Percentiles rank a stretch among this genome's conserved stretches.
Evolutionary conservation across 2,888 invertebrate species (phyloP).

Genomic region (Drosophila sordidapex): DNA sequence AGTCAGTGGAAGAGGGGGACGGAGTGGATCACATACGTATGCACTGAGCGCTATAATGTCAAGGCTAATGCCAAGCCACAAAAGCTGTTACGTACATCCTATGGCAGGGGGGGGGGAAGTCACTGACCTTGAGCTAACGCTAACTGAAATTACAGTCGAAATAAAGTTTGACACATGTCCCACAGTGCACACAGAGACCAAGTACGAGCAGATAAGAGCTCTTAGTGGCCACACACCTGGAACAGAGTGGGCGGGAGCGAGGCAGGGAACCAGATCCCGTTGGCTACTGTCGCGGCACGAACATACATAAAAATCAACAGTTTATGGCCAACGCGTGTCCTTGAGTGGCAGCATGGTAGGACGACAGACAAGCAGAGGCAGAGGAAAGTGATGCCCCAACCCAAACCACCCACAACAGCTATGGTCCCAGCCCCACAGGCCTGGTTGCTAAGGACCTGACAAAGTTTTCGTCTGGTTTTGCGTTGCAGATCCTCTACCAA

Average conservation of each 20-base stretch:
- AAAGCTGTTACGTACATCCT: constrained; percentile 22
- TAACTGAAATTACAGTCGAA: constrained; percentile 44
- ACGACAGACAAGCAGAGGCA: background rate
- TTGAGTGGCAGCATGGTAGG: constrained; percentile 54
- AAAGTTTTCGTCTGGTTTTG: constrained; percentile 51
- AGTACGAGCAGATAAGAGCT: constrained; percentile 26
- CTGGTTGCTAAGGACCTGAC: constrained; percentile 42
- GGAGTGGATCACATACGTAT: constrained; percentile 15
- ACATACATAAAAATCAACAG: constrained; percentile 79
- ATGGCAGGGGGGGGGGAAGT: background rate
- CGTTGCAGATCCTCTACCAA: constrained; percentile 47
- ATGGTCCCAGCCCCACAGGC: background rate
- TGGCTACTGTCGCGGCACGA: constrained; percentile 56
- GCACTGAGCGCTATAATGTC: constrained; percentile 59
- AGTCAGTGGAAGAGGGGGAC: background rate
- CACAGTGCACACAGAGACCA: constrained; percentile 6
- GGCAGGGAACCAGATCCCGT: constrained; percentile 18
- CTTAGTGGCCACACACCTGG: constrained; percentile 34
- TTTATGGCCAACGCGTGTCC: constrained; percentile 75
- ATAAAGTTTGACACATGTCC: constrained; percentile 66
- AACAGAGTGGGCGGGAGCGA: background rate
- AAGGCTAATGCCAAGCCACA: constrained; percentile 62
- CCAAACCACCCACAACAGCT: too few species aligned
- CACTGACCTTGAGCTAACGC: constrained; percentile 39
- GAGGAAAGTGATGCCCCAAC: background rate